Base-by-base conservation (phyloP, 2,797 vertebrate genomes). In the Macroramphosus scolopax region DNA sequence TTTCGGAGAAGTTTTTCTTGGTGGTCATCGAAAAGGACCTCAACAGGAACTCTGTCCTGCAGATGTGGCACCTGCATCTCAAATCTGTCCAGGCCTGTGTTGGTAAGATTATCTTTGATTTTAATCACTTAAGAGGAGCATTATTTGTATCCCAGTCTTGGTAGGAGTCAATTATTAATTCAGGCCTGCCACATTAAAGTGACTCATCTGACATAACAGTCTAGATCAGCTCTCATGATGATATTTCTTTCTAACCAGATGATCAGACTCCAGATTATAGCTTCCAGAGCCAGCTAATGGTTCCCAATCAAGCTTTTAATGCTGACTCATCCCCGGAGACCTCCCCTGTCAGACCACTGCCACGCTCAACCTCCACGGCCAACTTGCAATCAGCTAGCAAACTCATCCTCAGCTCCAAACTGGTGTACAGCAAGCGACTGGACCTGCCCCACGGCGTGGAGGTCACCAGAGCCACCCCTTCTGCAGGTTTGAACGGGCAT, bases 331-430 rank as follows among this genome's bases (percentile, higher is more conserved):
- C 94, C 73, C 92, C 94, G 7, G 93, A 97, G 78, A 71, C 86
- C 0, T 93, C 92, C 47, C 91, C 93, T 2, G 54, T 91, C 28
- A 92, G 87, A 78, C 88, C 94, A 6, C 88, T 99, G 78, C 92
- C 95, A 10, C 93, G 95, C 35, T 98, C 97, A 22, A 90, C 93
- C 45, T 99, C 97, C n/a, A 94, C 96, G 18, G 96, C 94, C 72
- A 98, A 99, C 79, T 88, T 99, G 55, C 96, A 98, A 67, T 97
- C 97, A 47, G 95, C 96, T 38, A 98, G 95, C 87, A 98, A 96
- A 87, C 93, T 99, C 65, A 98, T 98, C 79, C 87, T 98, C 82
- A 95, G 91, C 81, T 98, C 96, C 63, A 92, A 84, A 62, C 91
- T 98, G 51, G 95, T 98, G n/a, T 98, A 95, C 57, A 96, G 92